Base-by-base conservation (phyloP, 2,113 vertebrate species). In the Oreochromis tanganicae region DNA sequence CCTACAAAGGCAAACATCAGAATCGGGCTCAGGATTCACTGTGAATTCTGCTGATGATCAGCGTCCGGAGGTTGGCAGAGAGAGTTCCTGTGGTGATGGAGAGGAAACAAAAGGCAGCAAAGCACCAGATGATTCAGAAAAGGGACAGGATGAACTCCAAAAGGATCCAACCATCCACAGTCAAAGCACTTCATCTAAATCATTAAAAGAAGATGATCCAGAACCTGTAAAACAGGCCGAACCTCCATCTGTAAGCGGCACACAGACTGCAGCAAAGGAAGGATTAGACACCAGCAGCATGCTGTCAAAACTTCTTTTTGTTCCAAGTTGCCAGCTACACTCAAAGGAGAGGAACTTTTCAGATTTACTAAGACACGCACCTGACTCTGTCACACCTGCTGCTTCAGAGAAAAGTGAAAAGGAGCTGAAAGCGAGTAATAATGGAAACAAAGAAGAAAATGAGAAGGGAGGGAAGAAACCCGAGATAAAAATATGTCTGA, bases 401-500 rank as follows among this genome's bases (percentile, higher is more conserved):
- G 85, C 24, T 3, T 83, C 57, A n/a, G 87, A 92, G 54, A 89
- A 83, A 85, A 90, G 81, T 80, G 91, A 83, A n/a, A 79, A 82
- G 27, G 90, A 93, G 56, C 54, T 88, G 19, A 88, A 89, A 87
- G 75, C 83, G 2, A 43, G 63, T 41, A 87, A 81, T 71, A 81
- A 80, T 32, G 63, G 50, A 85, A 50, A 9, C 16, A 87, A 68
- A 88, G 90, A 89, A 6, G 87, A 91, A 3, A 89, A 84, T 0
- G 88, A 88, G 59, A 88, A 92, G 6, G 91, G 85, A 4, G 95
- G 94, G 4, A 97, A 96, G 89, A 89, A 94, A 2, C 98, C 98
- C 0, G 98, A 99, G 89, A 98, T 99, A 91, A 98, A 98, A 94
- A 98, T 99, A 94, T 95, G 96, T 36, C 95, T 99, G 87, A 97